These are phyloP conservation scores for Eupsilia transversa DNA, from an alignment of 2,888 invertebrate genomes.

Conservation along the genomic window DNA sequence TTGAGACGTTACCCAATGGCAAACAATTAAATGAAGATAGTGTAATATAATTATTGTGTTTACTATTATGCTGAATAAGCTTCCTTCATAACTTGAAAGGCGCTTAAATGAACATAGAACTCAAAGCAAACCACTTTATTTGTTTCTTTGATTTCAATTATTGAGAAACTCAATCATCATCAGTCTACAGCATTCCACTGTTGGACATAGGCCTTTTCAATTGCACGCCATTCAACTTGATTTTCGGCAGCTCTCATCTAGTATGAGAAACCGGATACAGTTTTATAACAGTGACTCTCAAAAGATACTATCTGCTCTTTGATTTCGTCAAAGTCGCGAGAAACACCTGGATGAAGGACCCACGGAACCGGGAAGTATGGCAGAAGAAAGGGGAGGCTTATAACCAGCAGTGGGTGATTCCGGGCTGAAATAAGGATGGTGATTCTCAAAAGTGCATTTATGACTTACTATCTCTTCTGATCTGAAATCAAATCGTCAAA, in stretches of 20 bases:
- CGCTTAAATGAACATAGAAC: no score
- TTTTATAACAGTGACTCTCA: not conserved
- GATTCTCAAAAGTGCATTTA: not conserved
- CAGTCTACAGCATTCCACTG: not conserved
- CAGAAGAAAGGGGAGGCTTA: no score
- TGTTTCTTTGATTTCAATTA: not conserved
- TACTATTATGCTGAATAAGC: not conserved
- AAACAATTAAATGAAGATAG: not conserved
- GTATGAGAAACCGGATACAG: not conserved
- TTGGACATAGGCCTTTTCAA: not conserved
- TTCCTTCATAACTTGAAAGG: not conserved
- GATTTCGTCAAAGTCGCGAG: no score
- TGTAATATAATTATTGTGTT: not conserved
- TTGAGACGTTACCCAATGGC: not conserved
- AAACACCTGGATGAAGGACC: no score
- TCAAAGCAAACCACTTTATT: not conserved
- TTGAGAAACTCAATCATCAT: not conserved
- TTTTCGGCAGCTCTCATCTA: not conserved
- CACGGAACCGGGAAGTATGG: no score
- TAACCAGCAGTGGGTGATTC: no score
- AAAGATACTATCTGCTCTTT: no score
- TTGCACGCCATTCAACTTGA: not conserved
- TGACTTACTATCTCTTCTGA: no score
- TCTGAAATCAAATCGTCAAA: no score
- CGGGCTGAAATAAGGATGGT: no score